Base-by-base conservation (phyloP, 2,797 vertebrate species). In the Danionella dracula region DNA sequence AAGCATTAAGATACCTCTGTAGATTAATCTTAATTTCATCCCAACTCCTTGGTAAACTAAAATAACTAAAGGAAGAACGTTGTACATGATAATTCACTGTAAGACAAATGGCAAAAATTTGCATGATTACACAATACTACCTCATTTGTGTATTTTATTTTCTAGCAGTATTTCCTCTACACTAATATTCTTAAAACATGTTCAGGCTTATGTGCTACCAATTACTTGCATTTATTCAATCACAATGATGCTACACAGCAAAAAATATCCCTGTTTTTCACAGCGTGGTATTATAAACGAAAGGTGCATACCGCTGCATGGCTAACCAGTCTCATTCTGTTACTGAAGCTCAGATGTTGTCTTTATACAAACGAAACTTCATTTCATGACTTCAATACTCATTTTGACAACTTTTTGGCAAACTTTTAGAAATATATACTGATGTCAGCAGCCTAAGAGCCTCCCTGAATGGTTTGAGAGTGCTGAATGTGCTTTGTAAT, bases 41-140 rank as follows among this genome's bases (percentile, higher is more conserved):
- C 54, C 56, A 46, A 66, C 61, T 67, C 53, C 55, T 70, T 70
- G 56, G 32, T 61, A 71, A 78, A 78, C 70, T 29, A 57, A 62
- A 75, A 70, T 75, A 73, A 70, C 67, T 44, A 19, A 5, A 38
- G 34, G 55, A 45, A 57, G 32, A 45, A 64, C 70, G 57, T 54
- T 71, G 70, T 57, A 41, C 59, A 41, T 41, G 45, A 68, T 73
- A 53, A 73, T 68, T 56, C 44, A 49, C 64, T 23, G 19, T 45
- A 51, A 51, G 66, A 71, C 64, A 72, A 73, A 45, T 53, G 46
- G 41, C 54, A 50, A 55, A 68, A 71, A 73, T 71, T 71, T 73
- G 51, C 59, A 56, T 64, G 60, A 70, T 55, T 58, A 70, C 63
- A 70, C 72, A 57, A 63, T 44, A 48, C 15, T 44, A 44, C 21